Conservation (phyloP, 2,888 invertebrate genomes). For the Aricia artaxerxes region DNA sequence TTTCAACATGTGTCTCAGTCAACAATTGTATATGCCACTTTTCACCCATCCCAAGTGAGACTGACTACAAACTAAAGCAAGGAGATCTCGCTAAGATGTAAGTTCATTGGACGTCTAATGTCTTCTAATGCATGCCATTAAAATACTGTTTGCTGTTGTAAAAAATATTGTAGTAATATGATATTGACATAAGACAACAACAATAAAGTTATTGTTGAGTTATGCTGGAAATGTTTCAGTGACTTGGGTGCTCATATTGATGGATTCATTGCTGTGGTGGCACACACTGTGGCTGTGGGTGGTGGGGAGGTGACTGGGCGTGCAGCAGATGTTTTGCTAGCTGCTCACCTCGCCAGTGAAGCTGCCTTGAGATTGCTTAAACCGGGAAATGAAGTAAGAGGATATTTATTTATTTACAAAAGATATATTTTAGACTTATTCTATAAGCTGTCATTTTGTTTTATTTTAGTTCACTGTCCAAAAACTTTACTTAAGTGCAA, state of each 20-base stretch:
- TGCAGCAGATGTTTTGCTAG: conserved; percentile 96
- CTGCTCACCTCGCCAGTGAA: conserved; percentile 97
- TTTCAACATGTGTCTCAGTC: conserved; percentile 98
- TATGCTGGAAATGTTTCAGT: conserved; percentile 71
- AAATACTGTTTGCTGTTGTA: neutral
- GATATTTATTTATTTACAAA: conserved; percentile 13
- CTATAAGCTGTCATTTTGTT: too few species aligned
- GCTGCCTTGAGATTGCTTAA: conserved; percentile 95
- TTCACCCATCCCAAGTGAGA: conserved; percentile 96
- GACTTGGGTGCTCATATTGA: conserved; percentile 99
- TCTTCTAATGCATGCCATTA: neutral
- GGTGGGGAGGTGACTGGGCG: conserved; percentile 89
- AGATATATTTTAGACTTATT: too few species aligned
- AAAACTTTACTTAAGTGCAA: neutral
- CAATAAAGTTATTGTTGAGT: neutral
- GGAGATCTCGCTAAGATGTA: conserved; percentile 99
- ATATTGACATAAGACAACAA: neutral
- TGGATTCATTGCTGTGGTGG: conserved; percentile 98
- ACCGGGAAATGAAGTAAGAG: conserved; percentile 90
- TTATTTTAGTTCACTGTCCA: too few species aligned
- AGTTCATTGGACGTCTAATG: conserved; percentile 60
- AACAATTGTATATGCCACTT: conserved; percentile 99
- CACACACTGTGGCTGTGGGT: conserved; percentile 96
- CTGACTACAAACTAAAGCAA: conserved; percentile 90
- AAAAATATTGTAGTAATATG: neutral